Conservation (phyloP, 2,113 vertebrate species). For the Lutjanus erythropterus region DNA sequence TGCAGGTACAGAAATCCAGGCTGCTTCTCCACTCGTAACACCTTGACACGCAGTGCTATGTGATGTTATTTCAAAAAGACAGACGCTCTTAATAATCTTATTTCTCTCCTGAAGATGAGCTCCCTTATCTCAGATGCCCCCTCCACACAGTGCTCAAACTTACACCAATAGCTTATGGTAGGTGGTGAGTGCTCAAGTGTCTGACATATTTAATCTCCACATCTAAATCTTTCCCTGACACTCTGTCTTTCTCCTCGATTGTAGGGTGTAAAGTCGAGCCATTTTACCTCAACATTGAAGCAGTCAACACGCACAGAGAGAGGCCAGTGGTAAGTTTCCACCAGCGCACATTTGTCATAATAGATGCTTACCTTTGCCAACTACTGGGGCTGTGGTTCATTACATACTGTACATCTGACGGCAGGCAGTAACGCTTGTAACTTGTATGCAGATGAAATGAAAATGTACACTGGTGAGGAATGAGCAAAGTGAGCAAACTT, state of each 20-base stretch:
- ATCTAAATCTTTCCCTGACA: neutral
- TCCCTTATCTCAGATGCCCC: slow-evolving; percentile 95
- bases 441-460: neutral
- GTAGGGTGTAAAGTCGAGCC: slow-evolving; percentile 91
- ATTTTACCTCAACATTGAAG: slow-evolving; percentile 92
- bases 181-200: slow-evolving; percentile 49
- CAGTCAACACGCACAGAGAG: slow-evolving; percentile 93
- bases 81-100: neutral
- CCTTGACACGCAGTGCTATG: neutral
- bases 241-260: slow-evolving; percentile 37
- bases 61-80: neutral
- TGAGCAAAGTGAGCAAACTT: no score
- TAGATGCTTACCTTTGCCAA: neutral
- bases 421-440: neutral
- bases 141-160: slow-evolving; percentile 96
- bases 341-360: neutral
- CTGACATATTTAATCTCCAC: neutral
- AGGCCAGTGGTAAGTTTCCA: slow-evolving; percentile 86
- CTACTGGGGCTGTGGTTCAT: neutral
- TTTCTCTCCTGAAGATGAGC: slow-evolving; percentile 84
- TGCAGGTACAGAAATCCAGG: slow-evolving; percentile 83
- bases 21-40: neutral
- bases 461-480: neutral
- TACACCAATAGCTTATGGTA: slow-evolving; percentile 95
- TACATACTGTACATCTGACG: neutral